phyloP scores from a whole-genome alignment of 2,113 vertebrate genomes.

The Chelonoidis abingdonii region DNA sequence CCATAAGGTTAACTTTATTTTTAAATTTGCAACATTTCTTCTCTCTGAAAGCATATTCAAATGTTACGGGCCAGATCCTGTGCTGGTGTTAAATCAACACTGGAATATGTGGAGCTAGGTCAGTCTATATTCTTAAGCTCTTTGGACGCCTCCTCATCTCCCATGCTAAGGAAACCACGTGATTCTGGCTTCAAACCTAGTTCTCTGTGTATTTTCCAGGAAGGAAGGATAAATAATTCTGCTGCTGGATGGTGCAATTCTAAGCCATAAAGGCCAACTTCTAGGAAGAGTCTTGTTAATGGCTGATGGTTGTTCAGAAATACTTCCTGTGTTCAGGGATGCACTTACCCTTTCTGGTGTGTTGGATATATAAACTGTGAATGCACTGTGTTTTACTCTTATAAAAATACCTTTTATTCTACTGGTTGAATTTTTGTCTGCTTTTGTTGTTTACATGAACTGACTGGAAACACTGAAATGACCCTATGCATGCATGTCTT shows the following conservation, averaged over 20 bases:
- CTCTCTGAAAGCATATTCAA: background rate
- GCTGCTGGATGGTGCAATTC: background rate
- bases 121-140: rapidly evolving
- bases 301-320: background rate
- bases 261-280: background rate
- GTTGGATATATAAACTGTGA: background rate
- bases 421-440: slow-evolving; percentile 11
- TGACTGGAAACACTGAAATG: slow-evolving; percentile 23
- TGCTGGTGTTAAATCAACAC: background rate
- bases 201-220: background rate
- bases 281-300: background rate
- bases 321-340: background rate
- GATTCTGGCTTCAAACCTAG: background rate
- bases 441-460: slow-evolving; percentile 3
- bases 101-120: background rate
- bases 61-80: background rate
- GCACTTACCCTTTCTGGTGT: background rate
- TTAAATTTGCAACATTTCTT: background rate
- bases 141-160: background rate
- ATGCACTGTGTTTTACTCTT: slow-evolving; percentile 9
- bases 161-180: background rate
- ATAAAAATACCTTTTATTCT: slow-evolving; percentile 1
- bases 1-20: background rate
- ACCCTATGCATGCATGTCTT: slow-evolving; percentile 28
- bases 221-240: background rate